Percentiles rank a stretch among this genome's conserved stretches.
Conservation (phyloP, 2,797 vertebrate species). For the Spheniscus humboldti region DNA sequence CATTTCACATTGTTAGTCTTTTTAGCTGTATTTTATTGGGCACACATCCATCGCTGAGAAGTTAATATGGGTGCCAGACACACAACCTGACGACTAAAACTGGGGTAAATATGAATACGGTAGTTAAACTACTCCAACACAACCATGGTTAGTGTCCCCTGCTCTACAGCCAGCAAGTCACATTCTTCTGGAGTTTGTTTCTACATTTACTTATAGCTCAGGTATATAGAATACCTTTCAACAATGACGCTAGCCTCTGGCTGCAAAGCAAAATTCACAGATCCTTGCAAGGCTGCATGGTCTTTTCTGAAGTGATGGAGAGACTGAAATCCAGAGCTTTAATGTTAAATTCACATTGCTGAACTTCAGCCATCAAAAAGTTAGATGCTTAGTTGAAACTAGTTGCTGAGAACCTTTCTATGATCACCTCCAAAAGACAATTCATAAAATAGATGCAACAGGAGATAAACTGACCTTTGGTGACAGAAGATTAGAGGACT, state of each 20-base stretch:
- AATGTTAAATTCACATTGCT: neutral
- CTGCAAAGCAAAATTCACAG: neutral
- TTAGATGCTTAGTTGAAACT: neutral
- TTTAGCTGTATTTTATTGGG: neutral
- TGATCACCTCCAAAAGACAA: neutral
- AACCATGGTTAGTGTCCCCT: rapidly evolving
- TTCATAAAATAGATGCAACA: neutral
- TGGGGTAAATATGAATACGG: neutral
- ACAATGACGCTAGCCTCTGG: neutral
- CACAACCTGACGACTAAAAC: neutral
- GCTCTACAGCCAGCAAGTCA: neutral
- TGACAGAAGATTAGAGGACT: neutral
- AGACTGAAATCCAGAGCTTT: neutral
- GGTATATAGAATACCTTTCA: neutral
- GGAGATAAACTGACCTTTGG: neutral
- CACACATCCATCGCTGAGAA: neutral
- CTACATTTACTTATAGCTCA: neutral
- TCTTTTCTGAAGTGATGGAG: neutral
- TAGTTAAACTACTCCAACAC: neutral
- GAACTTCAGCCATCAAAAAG: neutral
- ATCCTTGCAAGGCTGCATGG: neutral
- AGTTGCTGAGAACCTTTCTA: neutral
- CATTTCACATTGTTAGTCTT: neutral
- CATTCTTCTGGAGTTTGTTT: neutral
- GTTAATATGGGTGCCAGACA: neutral